Evolutionary conservation across 2,888 invertebrate genomes (phyloP).

Genomic region (Drosophila emarginata): DNA sequence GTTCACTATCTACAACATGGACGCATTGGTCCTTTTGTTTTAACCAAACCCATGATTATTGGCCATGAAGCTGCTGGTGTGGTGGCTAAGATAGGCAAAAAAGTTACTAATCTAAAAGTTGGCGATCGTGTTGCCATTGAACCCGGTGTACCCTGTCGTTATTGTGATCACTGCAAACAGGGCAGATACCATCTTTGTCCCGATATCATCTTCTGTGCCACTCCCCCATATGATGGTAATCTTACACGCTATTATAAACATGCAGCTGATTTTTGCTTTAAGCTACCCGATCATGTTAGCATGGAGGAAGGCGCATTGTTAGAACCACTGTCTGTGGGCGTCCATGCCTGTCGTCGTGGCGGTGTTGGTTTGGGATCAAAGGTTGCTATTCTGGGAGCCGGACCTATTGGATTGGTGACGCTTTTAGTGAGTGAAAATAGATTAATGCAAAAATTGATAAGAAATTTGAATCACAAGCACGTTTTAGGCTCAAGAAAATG

Average conservation of each 20-base stretch:
- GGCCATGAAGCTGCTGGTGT: conserved; percentile 96
- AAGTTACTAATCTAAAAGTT: conserved; percentile 86
- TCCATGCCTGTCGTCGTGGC: conserved; percentile 95
- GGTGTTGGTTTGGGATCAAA: conserved; percentile 88
- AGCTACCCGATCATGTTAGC: conserved; percentile 93
- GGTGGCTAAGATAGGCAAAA: conserved; percentile 89
- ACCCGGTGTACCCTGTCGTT: conserved; percentile 94
- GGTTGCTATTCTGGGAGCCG: conserved; percentile 91
- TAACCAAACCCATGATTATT: conserved; percentile 94
- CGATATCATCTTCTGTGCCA: conserved; percentile 95
- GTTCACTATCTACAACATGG: conserved; percentile 95
- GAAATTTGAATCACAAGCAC: neutral
- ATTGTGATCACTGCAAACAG: conserved; percentile 91
- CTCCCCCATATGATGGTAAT: conserved; percentile 96
- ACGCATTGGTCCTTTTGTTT: conserved; percentile 92
- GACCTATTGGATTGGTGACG: conserved; percentile 94
- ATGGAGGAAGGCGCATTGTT: conserved; percentile 97
- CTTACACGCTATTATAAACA: conserved; percentile 94
- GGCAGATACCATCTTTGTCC: conserved; percentile 96
- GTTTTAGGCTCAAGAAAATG: too few relatives aligned
- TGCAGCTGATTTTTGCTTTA: conserved; percentile 94
- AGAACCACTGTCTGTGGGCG: conserved; percentile 96
- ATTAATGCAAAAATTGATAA: neutral
- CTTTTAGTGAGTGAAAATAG: conserved; percentile 83
- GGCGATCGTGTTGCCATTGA: conserved; percentile 97